phyloP scores from a whole-genome alignment of 2,888 invertebrate genomes.

The Galerucella nymphaeae region DNA sequence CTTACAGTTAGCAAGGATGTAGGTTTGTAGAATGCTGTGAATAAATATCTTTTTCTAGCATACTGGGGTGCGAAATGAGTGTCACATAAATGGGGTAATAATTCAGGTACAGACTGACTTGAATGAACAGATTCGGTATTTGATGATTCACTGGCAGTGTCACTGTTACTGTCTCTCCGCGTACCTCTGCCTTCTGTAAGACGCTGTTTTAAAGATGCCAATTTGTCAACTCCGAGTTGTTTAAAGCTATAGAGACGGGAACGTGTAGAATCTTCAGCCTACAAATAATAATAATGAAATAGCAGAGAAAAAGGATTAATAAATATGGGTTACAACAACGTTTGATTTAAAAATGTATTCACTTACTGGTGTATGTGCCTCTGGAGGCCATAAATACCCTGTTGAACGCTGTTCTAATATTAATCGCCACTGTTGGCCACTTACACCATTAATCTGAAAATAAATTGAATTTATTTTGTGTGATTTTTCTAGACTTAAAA shows the following conservation, averaged over 20 bases:
- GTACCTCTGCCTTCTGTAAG: slow-evolving; percentile 67
- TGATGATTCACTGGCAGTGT: slow-evolving; percentile 60
- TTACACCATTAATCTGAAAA: slow-evolving; percentile 62
- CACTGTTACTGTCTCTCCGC: slow-evolving; percentile 61
- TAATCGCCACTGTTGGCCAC: slow-evolving; percentile 84
- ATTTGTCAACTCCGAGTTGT: slow-evolving; percentile 76
- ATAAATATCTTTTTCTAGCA: slow-evolving; percentile 69
- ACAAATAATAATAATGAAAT: slow-evolving; percentile 15
- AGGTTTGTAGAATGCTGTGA: slow-evolving; percentile 71
- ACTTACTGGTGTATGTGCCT: slow-evolving; percentile 55
- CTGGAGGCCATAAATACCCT: slow-evolving; percentile 77
- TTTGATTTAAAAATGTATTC: background rate
- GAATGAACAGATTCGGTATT: slow-evolving; percentile 50
- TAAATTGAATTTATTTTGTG: slow-evolving; percentile 11
- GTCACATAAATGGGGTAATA: slow-evolving; percentile 65
- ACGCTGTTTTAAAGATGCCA: slow-evolving; percentile 73
- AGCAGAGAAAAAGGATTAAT: background rate
- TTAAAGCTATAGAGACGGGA: slow-evolving; percentile 74
- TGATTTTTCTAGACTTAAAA: too few species aligned
- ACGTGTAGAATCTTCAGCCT: slow-evolving; percentile 60
- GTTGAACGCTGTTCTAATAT: slow-evolving; percentile 81
- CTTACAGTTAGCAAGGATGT: slow-evolving; percentile 69
- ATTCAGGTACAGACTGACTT: slow-evolving; percentile 59
- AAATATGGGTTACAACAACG: background rate
- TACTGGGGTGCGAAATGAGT: slow-evolving; percentile 70